Conservation (phyloP, 2,888 invertebrate genomes). For the Frankliniella intonsa region DNA sequence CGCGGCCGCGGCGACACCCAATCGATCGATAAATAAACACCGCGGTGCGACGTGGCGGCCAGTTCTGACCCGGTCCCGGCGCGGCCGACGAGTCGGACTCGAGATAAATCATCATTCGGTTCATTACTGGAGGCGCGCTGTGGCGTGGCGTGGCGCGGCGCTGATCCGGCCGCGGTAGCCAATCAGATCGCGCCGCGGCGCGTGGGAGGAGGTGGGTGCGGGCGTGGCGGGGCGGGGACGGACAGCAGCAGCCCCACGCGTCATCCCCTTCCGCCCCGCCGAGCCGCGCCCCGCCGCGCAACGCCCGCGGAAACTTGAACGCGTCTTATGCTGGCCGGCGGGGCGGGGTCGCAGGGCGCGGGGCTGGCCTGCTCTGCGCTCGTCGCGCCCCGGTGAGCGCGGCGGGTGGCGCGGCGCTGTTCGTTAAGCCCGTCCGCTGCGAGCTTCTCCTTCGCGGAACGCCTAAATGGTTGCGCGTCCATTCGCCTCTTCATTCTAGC, state of each 20-base stretch:
- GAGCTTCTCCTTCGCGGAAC: too few species aligned
- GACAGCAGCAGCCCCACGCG: not conserved
- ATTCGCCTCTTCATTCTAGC: too few species aligned
- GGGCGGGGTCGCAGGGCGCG: too few species aligned
- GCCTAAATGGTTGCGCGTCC: too few species aligned
- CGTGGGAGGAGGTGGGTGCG: not conserved
- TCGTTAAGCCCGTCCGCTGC: too few species aligned
- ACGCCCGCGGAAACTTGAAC: too few species aligned
- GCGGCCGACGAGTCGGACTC: not conserved
- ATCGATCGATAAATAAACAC: not conserved
- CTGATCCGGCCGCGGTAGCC: not conserved
- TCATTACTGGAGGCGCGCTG: not conserved
- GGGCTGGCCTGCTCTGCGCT: too few species aligned
- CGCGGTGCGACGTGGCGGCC: not conserved
- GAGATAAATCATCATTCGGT: slow-evolving; percentile 17
- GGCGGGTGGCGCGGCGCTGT: too few species aligned
- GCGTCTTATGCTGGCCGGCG: too few species aligned
- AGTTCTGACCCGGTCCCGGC: not conserved
- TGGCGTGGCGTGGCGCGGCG: not conserved
- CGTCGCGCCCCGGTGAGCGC: too few species aligned
- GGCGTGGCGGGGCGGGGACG: not conserved
- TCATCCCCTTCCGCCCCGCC: not conserved
- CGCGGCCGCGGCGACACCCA: not conserved
- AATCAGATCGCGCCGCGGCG: slow-evolving; percentile 17
- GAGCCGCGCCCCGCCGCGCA: too few species aligned